Conservation (phyloP, 1,140 invertebrate species). For the Brachionus rubens region DNA sequence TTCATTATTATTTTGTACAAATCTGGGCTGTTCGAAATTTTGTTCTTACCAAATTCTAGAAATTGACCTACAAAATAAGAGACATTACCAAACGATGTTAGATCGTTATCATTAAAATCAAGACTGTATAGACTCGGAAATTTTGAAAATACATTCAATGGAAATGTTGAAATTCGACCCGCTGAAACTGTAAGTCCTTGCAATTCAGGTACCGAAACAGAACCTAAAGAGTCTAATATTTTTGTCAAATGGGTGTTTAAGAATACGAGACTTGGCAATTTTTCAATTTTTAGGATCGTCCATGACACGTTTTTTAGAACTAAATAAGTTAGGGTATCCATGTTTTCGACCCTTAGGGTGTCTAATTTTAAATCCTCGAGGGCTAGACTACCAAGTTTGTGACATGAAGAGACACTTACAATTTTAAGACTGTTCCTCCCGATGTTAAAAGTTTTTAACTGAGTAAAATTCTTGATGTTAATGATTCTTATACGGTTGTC, state of each 20-base stretch:
- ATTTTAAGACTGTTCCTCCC: not conserved
- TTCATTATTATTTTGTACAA: not conserved
- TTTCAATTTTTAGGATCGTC: not conserved
- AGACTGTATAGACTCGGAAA: not conserved
- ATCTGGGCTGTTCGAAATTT: not conserved
- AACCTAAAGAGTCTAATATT: not conserved
- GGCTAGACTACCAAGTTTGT: not conserved
- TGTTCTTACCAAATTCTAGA: not conserved
- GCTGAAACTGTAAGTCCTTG: not conserved
- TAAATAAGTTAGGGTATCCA: not conserved
- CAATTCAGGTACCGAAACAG: not conserved
- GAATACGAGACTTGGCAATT: not conserved
- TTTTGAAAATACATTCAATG: not conserved
- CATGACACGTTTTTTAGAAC: not conserved
- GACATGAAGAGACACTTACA: not conserved
- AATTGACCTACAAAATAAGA: not conserved
- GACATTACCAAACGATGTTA: not conserved
- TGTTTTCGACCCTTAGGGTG: not conserved
- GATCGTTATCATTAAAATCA: conserved; percentile 8
- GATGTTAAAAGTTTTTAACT: not conserved
- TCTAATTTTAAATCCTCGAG: not conserved
- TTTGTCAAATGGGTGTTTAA: not conserved
- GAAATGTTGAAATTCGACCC: not conserved
- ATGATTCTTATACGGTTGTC: conserved; percentile 2
- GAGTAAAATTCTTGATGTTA: not conserved